Evolutionary conservation across 1,140 invertebrate species (phyloP).

Genomic region (Monochamus saltuarius): DNA sequence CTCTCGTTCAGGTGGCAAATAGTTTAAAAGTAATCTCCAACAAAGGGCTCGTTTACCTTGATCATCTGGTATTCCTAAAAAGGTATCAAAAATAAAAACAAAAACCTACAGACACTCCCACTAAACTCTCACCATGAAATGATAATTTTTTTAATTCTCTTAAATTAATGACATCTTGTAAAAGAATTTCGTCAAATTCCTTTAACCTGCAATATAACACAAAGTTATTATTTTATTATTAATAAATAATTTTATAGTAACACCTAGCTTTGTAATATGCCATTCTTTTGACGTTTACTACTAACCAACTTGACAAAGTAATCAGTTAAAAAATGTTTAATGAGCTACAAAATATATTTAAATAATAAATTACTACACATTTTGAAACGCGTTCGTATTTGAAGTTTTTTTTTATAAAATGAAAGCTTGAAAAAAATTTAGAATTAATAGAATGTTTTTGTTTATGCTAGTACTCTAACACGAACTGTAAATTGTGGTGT

Average conservation of each 20-base stretch:
- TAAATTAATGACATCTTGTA: slow-evolving; percentile 68
- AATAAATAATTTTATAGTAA: slow-evolving; percentile 12
- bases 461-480: slow-evolving; percentile 7
- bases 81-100: slow-evolving; percentile 20
- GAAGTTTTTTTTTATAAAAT: slow-evolving; percentile 12
- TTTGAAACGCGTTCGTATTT: no score
- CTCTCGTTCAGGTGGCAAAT: slow-evolving; percentile 67
- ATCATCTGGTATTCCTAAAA: slow-evolving; percentile 79
- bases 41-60: slow-evolving; percentile 72
- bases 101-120: neutral
- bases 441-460: slow-evolving; percentile 12
- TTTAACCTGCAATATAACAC: slow-evolving; percentile 62
- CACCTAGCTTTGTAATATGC: slow-evolving; percentile 1
- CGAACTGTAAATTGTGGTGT: slow-evolving; percentile 10
- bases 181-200: slow-evolving; percentile 70
- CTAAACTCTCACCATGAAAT: slow-evolving; percentile 67
- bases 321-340: neutral
- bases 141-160: slow-evolving; percentile 65
- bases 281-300: neutral
- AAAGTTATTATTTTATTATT: neutral
- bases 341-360: neutral
- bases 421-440: slow-evolving; percentile 10
- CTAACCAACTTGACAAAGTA: no score
- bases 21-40: slow-evolving; percentile 83
- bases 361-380: no score